A percentile compares a stretch with the other conserved stretches of the same genome.
Evolutionary conservation across 53 echinoderm and acorn worm species (phyloP).

Genomic region (Apostichopus leukothele): DNA sequence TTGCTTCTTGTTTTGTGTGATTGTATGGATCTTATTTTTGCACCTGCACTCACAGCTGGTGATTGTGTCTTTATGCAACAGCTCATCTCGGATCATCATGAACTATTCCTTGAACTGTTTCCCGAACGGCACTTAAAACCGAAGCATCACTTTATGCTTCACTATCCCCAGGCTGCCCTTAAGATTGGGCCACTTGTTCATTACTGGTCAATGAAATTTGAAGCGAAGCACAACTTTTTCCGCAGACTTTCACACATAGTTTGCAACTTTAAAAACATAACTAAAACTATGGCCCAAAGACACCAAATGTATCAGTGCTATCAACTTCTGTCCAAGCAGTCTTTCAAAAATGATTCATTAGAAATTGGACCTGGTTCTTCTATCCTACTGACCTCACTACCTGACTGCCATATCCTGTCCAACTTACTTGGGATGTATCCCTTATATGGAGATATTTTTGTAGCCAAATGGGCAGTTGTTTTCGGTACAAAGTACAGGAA

Average conservation of each 20-base stretch:
- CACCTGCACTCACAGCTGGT: conserved; percentile 45
- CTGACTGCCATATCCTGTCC: conserved; percentile 38
- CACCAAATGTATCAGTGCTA: conserved; percentile 52
- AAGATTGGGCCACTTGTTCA: conserved; percentile 58
- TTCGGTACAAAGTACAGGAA: conserved; percentile 46
- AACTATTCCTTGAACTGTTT: conserved; percentile 9
- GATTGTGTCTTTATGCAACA: conserved; percentile 57
- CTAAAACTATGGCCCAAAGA: conserved; percentile 46
- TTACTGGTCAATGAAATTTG: conserved; percentile 66
- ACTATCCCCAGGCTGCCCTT: conserved; percentile 52
- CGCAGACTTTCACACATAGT: conserved; percentile 48
- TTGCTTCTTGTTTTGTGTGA: conserved; percentile 50
- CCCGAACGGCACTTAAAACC: conserved; percentile 45
- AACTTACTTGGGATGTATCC: conserved; percentile 39
- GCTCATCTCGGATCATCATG: conserved; percentile 58
- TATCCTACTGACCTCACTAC: background rate
- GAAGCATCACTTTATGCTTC: conserved; percentile 61
- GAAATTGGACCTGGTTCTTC: background rate
- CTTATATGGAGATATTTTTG: conserved; percentile 60
- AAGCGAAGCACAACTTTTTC: conserved; percentile 66
- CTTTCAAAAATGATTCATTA: background rate
- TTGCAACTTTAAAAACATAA: background rate
- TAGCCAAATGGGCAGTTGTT: conserved; percentile 51
- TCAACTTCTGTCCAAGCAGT: conserved; percentile 4
- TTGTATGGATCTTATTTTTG: background rate